Percentiles rank a stretch among this genome's conserved stretches.
Conservation (phyloP, 2,113 vertebrate species). For the Carassius carassius region DNA sequence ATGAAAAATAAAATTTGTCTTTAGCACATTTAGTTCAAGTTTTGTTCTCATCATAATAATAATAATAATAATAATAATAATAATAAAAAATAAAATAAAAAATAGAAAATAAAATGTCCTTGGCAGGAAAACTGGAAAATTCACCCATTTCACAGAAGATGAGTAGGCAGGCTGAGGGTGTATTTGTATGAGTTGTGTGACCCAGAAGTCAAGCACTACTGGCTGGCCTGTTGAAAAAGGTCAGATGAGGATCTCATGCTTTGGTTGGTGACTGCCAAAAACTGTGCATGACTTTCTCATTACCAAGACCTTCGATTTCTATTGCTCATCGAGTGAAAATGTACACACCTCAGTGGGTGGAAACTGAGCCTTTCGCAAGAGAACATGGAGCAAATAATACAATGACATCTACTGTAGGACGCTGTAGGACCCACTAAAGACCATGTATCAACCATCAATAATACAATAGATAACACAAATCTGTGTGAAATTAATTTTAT, state of each 20-base stretch:
- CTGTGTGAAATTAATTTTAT: neutral
- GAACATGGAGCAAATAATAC: neutral
- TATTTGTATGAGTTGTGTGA: neutral
- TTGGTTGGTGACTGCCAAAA: neutral
- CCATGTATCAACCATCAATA: neutral
- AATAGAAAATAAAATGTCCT: no score
- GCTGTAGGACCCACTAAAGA: neutral
- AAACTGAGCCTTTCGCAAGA: neutral
- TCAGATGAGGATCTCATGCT: constrained; percentile 23
- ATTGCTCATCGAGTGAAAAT: constrained; percentile 17
- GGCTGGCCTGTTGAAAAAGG: constrained; percentile 16
- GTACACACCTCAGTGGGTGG: constrained; percentile 24
- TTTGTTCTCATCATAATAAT: no score
- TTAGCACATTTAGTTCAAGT: no score
- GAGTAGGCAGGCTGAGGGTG: neutral
- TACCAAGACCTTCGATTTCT: neutral
- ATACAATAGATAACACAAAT: neutral
- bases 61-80: no score
- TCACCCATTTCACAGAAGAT: neutral
- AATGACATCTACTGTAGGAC: neutral
- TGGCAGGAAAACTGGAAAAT: no score
- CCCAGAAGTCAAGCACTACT: constrained; percentile 40
- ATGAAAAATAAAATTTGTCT: no score
- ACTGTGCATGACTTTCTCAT: constrained; percentile 36
- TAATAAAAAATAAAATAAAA: no score